Evolutionary conservation across 2,797 vertebrate genomes (phyloP), one percentile per base, ranked within the genome.

Genomic region (Pyrocephalus nanus): DNA sequence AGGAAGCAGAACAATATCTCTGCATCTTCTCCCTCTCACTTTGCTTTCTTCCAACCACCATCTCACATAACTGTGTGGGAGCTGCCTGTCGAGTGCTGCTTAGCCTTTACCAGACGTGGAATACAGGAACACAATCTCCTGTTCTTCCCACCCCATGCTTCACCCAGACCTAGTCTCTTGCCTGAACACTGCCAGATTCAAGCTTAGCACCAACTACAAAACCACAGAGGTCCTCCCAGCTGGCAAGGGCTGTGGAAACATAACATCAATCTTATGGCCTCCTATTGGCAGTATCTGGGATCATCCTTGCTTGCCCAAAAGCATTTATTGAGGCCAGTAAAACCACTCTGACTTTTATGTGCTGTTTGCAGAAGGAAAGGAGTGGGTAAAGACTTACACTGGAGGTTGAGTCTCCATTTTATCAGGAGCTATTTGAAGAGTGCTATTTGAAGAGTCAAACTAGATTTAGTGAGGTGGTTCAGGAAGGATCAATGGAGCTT

Each of bases 261-360:
- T 5, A 76, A 36, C 32, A 66, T 74, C 75, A 83, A 26, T 79
- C 70, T 60, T 71, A 70, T 20, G 42, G 32, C 25, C 38, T 90
- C 62, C 75, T 72, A 20, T 43, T 61, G 79, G 36, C 64, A 72
- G 70, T 74, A 20, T 48, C 67, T 80, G 77, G 76, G 61, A 69
- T 88, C 80, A 54, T 73, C 43, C 25, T 75, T 15, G 23, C 66
- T 82, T 92, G 50, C 72, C 66, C 8, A 1, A 55, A 30, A 83
- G 58, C 55, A 7, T 90, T 96, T 93, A 86, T 3, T 20, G 82
- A 88, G 73, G 84, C 66, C 90, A 86, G 80, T 83, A 95, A 91
- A 94, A 84, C 36, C 50, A 14, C 60, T 70, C 62, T 75, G 80
- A 79, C 81, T 79, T 86, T 91, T 91, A 77, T 43, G 66, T 79